Conservation (phyloP, 2,113 vertebrate species). For the Noturus placidus region DNA sequence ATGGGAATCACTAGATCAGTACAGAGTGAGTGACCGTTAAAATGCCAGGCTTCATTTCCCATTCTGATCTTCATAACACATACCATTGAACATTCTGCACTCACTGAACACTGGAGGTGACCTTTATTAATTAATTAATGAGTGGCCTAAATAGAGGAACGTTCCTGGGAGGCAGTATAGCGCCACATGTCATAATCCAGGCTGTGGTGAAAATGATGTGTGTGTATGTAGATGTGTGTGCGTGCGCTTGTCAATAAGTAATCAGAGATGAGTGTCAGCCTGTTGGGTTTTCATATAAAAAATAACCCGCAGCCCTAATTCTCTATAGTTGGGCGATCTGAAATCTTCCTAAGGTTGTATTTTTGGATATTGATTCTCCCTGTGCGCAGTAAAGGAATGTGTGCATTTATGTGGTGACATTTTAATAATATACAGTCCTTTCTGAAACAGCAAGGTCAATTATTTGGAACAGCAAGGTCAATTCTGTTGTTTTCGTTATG, state of each 20-base stretch:
- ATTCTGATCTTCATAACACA: slow-evolving; percentile 75
- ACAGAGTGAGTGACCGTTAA: slow-evolving; percentile 35
- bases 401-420: background rate
- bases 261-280: slow-evolving; percentile 64
- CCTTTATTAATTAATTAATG: slow-evolving; percentile 70
- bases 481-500: no score
- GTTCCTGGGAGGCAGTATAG: slow-evolving; percentile 53
- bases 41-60: slow-evolving; percentile 59
- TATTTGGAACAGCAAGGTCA: no score
- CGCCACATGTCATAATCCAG: slow-evolving; percentile 72
- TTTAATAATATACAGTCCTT: background rate
- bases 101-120: slow-evolving; percentile 70
- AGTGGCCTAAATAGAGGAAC: slow-evolving; percentile 72
- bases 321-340: slow-evolving; percentile 57
- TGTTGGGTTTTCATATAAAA: slow-evolving; percentile 71
- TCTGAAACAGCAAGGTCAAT: no score
- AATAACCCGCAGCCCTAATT: slow-evolving; percentile 59
- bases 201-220: slow-evolving; percentile 62
- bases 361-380: slow-evolving; percentile 59
- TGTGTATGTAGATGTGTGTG: slow-evolving; percentile 40
- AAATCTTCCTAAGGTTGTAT: slow-evolving; percentile 53
- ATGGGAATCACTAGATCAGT: slow-evolving; percentile 6
- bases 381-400: background rate
- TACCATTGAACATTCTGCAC: slow-evolving; percentile 81
- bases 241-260: slow-evolving; percentile 79